phyloP scores from a whole-genome alignment of 2,797 vertebrate species.

The Sparidentex hasta region DNA sequence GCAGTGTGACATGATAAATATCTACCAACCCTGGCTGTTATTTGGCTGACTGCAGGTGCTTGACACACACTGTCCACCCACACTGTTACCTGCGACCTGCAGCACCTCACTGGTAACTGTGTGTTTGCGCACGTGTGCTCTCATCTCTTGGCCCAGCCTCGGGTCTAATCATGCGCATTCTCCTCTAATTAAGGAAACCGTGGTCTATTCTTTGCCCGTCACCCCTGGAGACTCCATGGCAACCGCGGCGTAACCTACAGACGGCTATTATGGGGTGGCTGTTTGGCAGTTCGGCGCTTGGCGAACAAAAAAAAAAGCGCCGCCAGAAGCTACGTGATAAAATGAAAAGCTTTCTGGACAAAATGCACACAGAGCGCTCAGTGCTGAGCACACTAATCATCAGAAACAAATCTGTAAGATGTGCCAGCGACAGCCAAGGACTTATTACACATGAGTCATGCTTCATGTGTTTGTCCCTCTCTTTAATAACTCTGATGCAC shows the following conservation, averaged over 20 bases:
- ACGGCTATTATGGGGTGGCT: slow-evolving; percentile 64
- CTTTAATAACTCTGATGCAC: not conserved
- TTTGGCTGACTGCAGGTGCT: not conserved
- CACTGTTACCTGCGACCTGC: slow-evolving; percentile 26
- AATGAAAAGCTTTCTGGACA: not conserved
- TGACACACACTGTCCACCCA: slow-evolving; percentile 16
- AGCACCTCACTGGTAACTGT: not conserved
- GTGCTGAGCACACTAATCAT: not conserved
- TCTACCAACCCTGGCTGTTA: not conserved
- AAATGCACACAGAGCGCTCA: not conserved
- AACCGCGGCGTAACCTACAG: slow-evolving; percentile 87
- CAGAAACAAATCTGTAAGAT: not conserved
- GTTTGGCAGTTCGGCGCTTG: slow-evolving; percentile 46
- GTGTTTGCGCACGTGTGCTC: not conserved
- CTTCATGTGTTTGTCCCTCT: not conserved
- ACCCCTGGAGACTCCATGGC: slow-evolving; percentile 95
- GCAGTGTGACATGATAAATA: not conserved
- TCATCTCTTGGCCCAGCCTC: not conserved
- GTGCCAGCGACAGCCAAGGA: not conserved
- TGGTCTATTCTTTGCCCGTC: slow-evolving; percentile 79
- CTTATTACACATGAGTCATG: not conserved
- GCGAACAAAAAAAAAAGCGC: slow-evolving; percentile 53
- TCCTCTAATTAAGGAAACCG: slow-evolving; percentile 89
- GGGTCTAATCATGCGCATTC: slow-evolving; percentile 73
- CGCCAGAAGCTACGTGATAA: slow-evolving; percentile 15